phyloP scores from a whole-genome alignment of 2,888 invertebrate species.

The Poecilus cupreus region DNA sequence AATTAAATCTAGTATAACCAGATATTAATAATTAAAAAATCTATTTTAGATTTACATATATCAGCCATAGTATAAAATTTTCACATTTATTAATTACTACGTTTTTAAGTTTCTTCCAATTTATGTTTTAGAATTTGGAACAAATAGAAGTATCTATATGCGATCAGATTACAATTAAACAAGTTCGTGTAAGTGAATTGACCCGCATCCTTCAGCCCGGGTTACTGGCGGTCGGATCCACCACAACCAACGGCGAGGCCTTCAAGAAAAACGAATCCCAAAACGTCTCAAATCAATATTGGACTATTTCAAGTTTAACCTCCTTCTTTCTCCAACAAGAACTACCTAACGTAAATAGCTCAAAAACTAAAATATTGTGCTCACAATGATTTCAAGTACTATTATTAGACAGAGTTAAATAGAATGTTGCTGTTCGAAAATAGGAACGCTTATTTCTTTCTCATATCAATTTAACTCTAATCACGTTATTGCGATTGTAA shows the following conservation, averaged over 20 bases:
- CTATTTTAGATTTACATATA: no score
- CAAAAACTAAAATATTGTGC: no score
- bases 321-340: not conserved
- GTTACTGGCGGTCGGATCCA: slow-evolving; percentile 31
- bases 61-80: no score
- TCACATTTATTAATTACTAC: no score
- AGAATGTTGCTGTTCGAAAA: no score
- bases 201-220: slow-evolving; percentile 46
- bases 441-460: no score
- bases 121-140: no score
- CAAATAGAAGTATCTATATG: not conserved
- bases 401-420: no score
- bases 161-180: slow-evolving; percentile 32
- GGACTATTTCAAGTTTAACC: slow-evolving; percentile 38
- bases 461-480: not conserved
- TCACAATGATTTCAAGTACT: no score
- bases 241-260: not conserved
- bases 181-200: slow-evolving; percentile 17
- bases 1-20: no score
- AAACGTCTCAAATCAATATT: slow-evolving; percentile 47
- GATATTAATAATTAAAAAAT: no score
- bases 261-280: not conserved
- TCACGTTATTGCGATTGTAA: not conserved
- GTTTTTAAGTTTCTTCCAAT: no score
- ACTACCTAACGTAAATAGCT: not conserved